Evolutionary conservation across 2,797 vertebrate species (phyloP), one percentile per base, ranked within the genome.

Genomic region (Botia kubotai): DNA sequence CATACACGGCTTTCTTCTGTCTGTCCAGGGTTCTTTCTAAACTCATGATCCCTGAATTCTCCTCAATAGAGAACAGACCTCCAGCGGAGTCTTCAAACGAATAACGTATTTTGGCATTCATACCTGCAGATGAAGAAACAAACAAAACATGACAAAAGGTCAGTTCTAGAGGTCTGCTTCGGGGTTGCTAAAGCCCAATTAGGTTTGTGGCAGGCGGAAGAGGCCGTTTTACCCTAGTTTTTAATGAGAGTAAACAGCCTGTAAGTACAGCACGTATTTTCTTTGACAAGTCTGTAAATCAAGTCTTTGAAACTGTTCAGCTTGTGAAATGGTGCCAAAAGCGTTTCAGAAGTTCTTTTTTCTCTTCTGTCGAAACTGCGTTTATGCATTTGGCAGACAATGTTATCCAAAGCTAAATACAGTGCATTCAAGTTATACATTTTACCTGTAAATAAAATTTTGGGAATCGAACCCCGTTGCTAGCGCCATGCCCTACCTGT

Each of bases 11-110:
- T 75, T 93, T 93, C 2, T 87, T 84, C 46, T 94, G 93, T 55
- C 93, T 90, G 87, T 95, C 94, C 88, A 96, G 87, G 76, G 94
- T 89, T 68, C 92, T 94, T 86, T 94, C 93, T 83, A 96, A 83
- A 39, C 72, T 89, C 83, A 96, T 67, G 58, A 96, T 94, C 78
- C 95, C 95, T 74, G 95, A 95, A 2, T 85, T 86, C 55, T 95
- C 93, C 62, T 95, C 91, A 82, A 96, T 89, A 81, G 94, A 95
- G 89, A 96, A 96, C 50, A 94, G 93, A 3, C 94, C 94, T 4
- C 94, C 92, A 71, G 92, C 94, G 26, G 94, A 95, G 84, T 92
- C 90, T 58, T 92, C 73, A 67, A 96, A 87, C 0, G 92, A 93
- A 83, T 96, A 96, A 73, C 87, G 91, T 72, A 96, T 87, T 90